A percentile compares a stretch with the other conserved stretches of the same genome.
These are phyloP conservation scores for Nezara viridula DNA, from an alignment of 2,888 invertebrate species.

Conservation along the genomic window DNA sequence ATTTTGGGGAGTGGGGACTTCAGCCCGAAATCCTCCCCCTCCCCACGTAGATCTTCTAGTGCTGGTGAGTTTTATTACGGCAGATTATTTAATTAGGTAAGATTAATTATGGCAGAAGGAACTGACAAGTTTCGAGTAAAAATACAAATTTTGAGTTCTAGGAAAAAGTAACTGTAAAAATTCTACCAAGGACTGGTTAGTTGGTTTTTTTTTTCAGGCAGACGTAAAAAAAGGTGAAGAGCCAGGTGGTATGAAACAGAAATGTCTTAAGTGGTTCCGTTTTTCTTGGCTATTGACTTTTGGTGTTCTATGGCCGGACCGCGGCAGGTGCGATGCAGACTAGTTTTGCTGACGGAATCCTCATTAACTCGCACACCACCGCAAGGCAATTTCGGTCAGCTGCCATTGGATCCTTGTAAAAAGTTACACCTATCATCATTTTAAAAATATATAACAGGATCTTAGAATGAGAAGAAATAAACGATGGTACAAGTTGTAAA, in stretches of 20 bases:
- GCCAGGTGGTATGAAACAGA: conserved; percentile 28
- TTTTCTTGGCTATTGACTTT: conserved; percentile 32
- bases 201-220: background rate
- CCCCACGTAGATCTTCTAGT: too few relatives aligned
- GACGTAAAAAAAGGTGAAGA: conserved; percentile 26
- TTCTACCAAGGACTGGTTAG: conserved; percentile 11
- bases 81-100: too few relatives aligned
- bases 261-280: conserved; percentile 32
- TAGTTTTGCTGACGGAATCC: conserved; percentile 28
- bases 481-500: background rate
- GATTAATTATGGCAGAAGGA: too few relatives aligned
- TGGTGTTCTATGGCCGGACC: conserved; percentile 26
- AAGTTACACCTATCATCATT: background rate
- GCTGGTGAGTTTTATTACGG: too few relatives aligned
- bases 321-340: background rate
- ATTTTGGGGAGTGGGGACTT: too few relatives aligned
- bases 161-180: conserved; percentile 11
- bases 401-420: background rate
- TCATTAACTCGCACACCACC: background rate
- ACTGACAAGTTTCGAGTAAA: background rate
- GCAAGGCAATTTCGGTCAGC: background rate
- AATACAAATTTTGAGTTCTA: background rate
- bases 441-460: background rate
- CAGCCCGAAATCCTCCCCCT: too few relatives aligned
- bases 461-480: background rate